These are phyloP conservation scores for Pangasius macronema DNA, from an alignment of 2,797 vertebrate species.

Conservation along the genomic window DNA sequence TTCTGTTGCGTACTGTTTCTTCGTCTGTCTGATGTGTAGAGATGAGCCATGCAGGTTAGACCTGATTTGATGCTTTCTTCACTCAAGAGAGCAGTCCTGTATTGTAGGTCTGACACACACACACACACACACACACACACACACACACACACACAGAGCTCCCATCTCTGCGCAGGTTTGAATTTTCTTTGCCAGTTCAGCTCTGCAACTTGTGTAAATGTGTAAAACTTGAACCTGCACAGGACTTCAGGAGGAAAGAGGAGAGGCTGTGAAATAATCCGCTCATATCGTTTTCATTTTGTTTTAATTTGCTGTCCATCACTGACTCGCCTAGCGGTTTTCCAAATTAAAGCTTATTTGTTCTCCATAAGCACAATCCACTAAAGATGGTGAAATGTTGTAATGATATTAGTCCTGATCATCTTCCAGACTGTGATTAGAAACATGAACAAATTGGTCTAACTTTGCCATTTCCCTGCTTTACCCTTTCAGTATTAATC, in stretches of 20 bases:
- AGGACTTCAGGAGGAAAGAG: background rate
- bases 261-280: background rate
- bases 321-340: background rate
- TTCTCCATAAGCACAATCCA: conserved; percentile 29
- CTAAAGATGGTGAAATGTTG: conserved; percentile 8
- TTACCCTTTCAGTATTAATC: conserved; percentile 36
- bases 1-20: conserved; percentile 39
- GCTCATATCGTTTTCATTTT: background rate
- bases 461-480: background rate
- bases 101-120: background rate
- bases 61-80: conserved; percentile 31
- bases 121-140: background rate
- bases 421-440: conserved; percentile 15
- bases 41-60: conserved; percentile 10
- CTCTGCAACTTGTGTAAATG: background rate
- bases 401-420: conserved; percentile 15
- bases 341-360: background rate
- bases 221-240: conserved; percentile 9
- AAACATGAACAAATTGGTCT: conserved; percentile 21
- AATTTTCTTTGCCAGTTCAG: background rate
- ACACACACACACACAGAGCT: background rate
- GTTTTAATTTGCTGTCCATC: background rate
- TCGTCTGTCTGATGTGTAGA: background rate
- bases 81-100: background rate
- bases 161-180: background rate